A percentile compares a stretch with the other conserved stretches of the same genome.
phyloP scores from a whole-genome alignment of 1,140 invertebrate species.

The Penaeus japonicus region DNA sequence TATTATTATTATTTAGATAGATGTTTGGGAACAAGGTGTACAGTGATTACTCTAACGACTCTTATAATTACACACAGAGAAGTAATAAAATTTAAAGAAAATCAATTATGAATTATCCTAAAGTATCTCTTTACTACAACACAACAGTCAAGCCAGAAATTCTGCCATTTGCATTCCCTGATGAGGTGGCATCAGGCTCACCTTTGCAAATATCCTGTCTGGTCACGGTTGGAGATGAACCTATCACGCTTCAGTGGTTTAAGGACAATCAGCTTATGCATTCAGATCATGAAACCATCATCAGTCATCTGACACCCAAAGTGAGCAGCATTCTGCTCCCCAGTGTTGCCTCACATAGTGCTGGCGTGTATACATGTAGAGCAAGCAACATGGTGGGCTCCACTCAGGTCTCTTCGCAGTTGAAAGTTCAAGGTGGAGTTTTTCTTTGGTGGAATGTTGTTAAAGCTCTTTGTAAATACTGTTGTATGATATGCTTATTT shows the following conservation, averaged over 20 bases:
- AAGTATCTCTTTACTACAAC: background rate
- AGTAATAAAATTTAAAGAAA: no score
- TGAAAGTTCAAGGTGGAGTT: conserved; percentile 29
- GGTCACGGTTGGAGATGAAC: conserved; percentile 82
- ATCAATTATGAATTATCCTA: no score
- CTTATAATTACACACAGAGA: no score
- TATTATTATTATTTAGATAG: no score
- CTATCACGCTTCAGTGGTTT: conserved; percentile 78
- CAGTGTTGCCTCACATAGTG: conserved; percentile 27
- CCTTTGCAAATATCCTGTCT: conserved; percentile 79
- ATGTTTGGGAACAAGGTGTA: no score
- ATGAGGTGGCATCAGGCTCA: conserved; percentile 80
- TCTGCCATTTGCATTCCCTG: conserved; percentile 74
- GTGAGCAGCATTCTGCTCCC: conserved; percentile 43
- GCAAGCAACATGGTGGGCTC: conserved; percentile 34
- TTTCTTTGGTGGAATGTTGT: background rate
- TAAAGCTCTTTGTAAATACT: background rate
- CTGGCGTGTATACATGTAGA: conserved; percentile 32
- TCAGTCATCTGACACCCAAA: conserved; percentile 40
- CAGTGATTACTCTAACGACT: no score
- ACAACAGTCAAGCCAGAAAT: conserved; percentile 65
- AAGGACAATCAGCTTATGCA: conserved; percentile 44
- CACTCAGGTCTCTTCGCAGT: conserved; percentile 4
- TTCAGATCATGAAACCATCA: conserved; percentile 18
- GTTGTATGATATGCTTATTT: background rate